These are phyloP conservation scores for Oncorhynchus tshawytscha DNA, from an alignment of 2,113 vertebrate species.

Conservation along the genomic window DNA sequence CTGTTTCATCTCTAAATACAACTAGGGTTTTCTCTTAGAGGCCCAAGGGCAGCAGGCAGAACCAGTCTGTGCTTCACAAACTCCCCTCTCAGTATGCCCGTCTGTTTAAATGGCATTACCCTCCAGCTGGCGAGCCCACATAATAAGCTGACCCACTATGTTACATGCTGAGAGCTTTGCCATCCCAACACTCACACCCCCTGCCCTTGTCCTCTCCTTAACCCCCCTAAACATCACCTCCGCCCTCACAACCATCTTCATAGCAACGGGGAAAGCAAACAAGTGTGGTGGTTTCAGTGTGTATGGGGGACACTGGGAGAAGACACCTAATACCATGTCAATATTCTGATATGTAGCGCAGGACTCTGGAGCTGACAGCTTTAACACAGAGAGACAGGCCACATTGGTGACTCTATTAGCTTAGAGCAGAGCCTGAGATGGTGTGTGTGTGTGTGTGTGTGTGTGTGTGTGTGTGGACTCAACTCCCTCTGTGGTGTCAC, in stretches of 20 bases:
- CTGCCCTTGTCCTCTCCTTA: slow-evolving; percentile 32
- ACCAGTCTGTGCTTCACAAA: too few species aligned
- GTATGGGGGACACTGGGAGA: slow-evolving; percentile 41
- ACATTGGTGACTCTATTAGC: slow-evolving; percentile 69
- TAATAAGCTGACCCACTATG: slow-evolving; percentile 1
- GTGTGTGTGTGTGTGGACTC: slow-evolving; percentile 16
- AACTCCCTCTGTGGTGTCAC: slow-evolving; percentile 35
- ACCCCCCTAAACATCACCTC: slow-evolving; percentile 56
- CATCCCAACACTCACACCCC: slow-evolving; percentile 1
- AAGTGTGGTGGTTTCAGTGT: slow-evolving; percentile 65
- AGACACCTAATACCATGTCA: slow-evolving; percentile 77
- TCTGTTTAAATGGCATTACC: too few species aligned
- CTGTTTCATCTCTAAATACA: too few species aligned
- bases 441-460: slow-evolving; percentile 30
- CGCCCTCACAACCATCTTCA: slow-evolving; percentile 50
- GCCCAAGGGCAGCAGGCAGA: too few species aligned
- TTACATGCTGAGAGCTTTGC: slow-evolving; percentile 4
- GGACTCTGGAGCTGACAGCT: slow-evolving; percentile 67
- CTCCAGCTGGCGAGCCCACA: too few species aligned
- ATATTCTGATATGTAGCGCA: slow-evolving; percentile 70
- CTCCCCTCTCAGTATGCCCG: too few species aligned
- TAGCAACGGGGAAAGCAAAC: slow-evolving; percentile 74
- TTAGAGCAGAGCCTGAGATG: slow-evolving; percentile 57
- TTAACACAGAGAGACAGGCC: slow-evolving; percentile 60
- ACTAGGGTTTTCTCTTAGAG: too few species aligned